Percentiles rank a stretch among this genome's conserved stretches.
Evolutionary conservation across 37 sponge, comb jelly and placozoan genomes (phyloP).

Genomic region (Tethya wilhelma): DNA sequence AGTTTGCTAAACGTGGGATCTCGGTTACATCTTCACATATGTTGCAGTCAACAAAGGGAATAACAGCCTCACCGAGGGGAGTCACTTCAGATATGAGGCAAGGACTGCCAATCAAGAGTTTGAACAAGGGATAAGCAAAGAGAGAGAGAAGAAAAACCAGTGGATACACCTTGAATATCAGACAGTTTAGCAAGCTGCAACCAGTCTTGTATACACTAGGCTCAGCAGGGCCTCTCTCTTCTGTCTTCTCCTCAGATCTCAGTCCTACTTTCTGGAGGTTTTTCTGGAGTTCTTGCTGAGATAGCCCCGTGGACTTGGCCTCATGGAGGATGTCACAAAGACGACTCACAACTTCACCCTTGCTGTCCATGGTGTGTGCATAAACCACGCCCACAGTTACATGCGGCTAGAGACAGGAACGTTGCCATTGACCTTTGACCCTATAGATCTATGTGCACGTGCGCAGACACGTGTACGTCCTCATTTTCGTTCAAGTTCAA

Average conservation of each 20-base stretch:
- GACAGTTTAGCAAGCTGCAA: background rate
- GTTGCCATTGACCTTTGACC: too few species aligned
- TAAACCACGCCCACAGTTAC: too few species aligned
- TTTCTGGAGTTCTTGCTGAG: conserved; percentile 1
- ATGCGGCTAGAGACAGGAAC: too few species aligned
- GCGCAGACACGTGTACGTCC: too few species aligned
- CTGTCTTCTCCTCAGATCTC: background rate
- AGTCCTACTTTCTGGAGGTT: background rate
- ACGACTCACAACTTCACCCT: background rate
- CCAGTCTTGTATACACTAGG: background rate
- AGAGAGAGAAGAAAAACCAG: background rate
- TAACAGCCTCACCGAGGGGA: conserved; percentile 30
- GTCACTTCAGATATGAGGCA: conserved; percentile 41
- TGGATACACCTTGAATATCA: conserved; percentile 39
- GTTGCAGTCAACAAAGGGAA: conserved; percentile 25
- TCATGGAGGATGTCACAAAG: conserved; percentile 7
- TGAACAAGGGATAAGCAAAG: conserved; percentile 1
- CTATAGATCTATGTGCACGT: too few species aligned
- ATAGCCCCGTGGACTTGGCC: conserved; percentile 2
- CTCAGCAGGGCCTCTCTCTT: background rate
- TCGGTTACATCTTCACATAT: conserved; percentile 41
- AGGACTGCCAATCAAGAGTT: background rate
- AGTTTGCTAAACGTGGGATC: conserved; percentile 37
- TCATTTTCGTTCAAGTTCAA: too few species aligned
- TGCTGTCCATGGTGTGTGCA: too few species aligned